Evolutionary conservation across 2,113 vertebrate species (phyloP).

Genomic region (human): GRCh38 chr14:48247501-48248000

Average conservation of each 20-base stretch:
- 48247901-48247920: neutral
- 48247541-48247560: too few relatives aligned
- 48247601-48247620: too few relatives aligned
- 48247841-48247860: neutral
- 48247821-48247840: neutral
- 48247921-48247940: neutral
- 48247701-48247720: neutral
- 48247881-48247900: neutral
- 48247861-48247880: neutral
- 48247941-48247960: neutral
- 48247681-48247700: neutral
- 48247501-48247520: too few relatives aligned
- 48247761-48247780: neutral
- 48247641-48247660: too few relatives aligned
- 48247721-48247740: neutral
- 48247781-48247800: neutral
- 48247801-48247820: neutral
- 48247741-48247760: constrained; percentile 4
- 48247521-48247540: too few relatives aligned
- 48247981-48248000: neutral
- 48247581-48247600: too few relatives aligned
- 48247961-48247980: neutral
- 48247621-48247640: too few relatives aligned
- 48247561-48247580: too few relatives aligned
- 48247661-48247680: too few relatives aligned